phyloP scores from a whole-genome alignment of 1,140 invertebrate species.

The Anagrus nilaparvatae region DNA sequence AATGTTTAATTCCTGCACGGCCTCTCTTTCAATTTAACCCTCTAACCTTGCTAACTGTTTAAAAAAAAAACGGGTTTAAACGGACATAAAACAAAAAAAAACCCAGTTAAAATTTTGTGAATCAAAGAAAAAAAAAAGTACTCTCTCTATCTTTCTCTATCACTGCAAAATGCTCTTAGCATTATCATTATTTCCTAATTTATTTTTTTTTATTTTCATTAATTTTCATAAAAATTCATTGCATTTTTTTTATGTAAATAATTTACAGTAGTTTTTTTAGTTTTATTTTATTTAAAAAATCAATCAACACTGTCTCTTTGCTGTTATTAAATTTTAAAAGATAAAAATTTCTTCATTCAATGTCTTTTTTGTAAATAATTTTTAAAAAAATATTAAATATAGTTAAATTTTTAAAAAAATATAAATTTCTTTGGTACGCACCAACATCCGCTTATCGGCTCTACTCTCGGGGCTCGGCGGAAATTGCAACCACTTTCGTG shows the following conservation, averaged over 20 bases:
- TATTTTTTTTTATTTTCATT: constrained; percentile 4
- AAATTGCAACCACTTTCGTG: constrained; percentile 37
- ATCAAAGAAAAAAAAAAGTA: no score
- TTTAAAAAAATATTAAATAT: no score
- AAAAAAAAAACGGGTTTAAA: constrained; percentile 14
- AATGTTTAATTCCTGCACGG: constrained; percentile 34
- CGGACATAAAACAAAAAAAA: no score
- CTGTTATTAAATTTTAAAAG: constrained; percentile 16
- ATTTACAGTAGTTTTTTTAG: constrained; percentile 16
- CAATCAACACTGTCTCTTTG: constrained; percentile 13
- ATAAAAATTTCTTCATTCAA: constrained; percentile 18
- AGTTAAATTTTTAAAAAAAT: no score
- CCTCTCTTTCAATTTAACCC: constrained; percentile 21
- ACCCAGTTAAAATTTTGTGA: no score
- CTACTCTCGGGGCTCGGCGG: constrained; percentile 44
- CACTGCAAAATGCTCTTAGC: constrained; percentile 1
- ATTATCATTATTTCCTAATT: neutral
- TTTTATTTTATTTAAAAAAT: constrained; percentile 19
- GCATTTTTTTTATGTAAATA: constrained; percentile 1
- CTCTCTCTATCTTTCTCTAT: neutral
- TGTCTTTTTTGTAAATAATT: constrained; percentile 20
- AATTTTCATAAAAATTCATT: neutral
- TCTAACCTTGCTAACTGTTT: constrained; percentile 27
- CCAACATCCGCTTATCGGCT: constrained; percentile 37
- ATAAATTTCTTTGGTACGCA: constrained; percentile 22